These are phyloP conservation scores for Ceratoteleas bidentatus DNA, from an alignment of 1,140 invertebrate species.

Conservation along the genomic window DNA sequence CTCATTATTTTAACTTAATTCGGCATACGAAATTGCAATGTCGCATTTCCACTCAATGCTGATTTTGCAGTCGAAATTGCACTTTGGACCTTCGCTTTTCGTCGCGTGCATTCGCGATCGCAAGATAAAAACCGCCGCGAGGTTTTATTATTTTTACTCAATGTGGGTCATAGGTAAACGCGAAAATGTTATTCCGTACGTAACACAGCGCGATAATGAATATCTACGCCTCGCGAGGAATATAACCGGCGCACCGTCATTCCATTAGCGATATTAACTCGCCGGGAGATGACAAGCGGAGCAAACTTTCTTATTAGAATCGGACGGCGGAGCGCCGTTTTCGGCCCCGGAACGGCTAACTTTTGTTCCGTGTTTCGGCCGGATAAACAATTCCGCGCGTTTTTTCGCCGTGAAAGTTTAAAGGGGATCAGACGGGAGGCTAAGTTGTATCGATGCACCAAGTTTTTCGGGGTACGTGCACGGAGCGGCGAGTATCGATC, in stretches of 20 bases:
- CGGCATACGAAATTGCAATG: too few species aligned
- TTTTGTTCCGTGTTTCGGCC: too few species aligned
- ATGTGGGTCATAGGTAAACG: constrained; percentile 57
- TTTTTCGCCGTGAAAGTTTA: too few species aligned
- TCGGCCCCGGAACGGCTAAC: too few species aligned
- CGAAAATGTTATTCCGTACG: constrained; percentile 60
- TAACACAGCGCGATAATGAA: constrained; percentile 70
- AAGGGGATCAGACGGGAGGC: too few species aligned
- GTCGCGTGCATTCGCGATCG: neutral
- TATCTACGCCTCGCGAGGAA: constrained; percentile 71
- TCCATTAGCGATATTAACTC: constrained; percentile 77
- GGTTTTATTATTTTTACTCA: constrained; percentile 53
- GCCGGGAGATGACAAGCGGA: constrained; percentile 47
- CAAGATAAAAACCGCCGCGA: constrained; percentile 16
- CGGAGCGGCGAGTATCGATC: too few species aligned
- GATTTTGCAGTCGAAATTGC: neutral
- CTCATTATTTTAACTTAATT: too few species aligned
- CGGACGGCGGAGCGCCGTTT: constrained; percentile 21
- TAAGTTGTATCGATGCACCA: too few species aligned
- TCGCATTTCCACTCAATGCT: too few species aligned
- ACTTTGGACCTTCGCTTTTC: constrained; percentile 7
- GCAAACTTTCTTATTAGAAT: constrained; percentile 64
- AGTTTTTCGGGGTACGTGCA: too few species aligned
- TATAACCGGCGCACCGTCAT: constrained; percentile 65
- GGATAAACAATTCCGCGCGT: too few species aligned